Evolutionary conservation across 2,888 invertebrate genomes (phyloP).

Genomic region (Lithophane ornitopus): DNA sequence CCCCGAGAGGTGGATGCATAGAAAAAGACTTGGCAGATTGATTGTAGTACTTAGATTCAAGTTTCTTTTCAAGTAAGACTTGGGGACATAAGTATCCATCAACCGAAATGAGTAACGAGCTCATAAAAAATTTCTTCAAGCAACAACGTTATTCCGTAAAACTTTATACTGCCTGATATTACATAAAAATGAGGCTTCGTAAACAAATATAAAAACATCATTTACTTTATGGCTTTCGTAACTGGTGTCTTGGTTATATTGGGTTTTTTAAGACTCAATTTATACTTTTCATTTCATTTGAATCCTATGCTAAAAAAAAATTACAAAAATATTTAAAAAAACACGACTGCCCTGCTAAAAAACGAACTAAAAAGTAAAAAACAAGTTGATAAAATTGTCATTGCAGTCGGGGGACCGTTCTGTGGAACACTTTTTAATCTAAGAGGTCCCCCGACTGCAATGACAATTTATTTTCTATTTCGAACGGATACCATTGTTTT

Average conservation of each 20-base stretch:
- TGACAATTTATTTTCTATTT: too few relatives aligned
- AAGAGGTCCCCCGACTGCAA: too few relatives aligned
- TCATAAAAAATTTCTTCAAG: constrained; percentile 48
- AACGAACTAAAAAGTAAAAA: too few relatives aligned
- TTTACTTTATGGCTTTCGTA: constrained; percentile 49
- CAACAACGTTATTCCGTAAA: constrained; percentile 45
- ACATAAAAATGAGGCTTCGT: constrained; percentile 49
- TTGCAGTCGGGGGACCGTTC: too few relatives aligned
- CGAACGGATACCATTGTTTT: too few relatives aligned
- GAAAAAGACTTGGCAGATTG: neutral
- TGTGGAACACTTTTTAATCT: too few relatives aligned
- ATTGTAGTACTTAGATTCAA: constrained; percentile 26
- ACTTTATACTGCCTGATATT: constrained; percentile 55
- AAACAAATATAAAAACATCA: constrained; percentile 61
- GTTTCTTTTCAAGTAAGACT: constrained; percentile 25
- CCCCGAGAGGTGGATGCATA: too few relatives aligned
- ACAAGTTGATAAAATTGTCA: too few relatives aligned
- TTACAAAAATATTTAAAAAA: too few relatives aligned
- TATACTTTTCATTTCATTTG: too few relatives aligned
- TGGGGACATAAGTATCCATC: constrained; percentile 44
- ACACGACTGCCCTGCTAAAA: too few relatives aligned
- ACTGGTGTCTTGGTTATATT: constrained; percentile 27
- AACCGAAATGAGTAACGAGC: constrained; percentile 39
- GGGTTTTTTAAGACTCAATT: constrained; percentile 46
- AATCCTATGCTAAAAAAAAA: too few relatives aligned